These are phyloP conservation scores for Hartigia nigra DNA, from an alignment of 2,888 invertebrate species.

Conservation along the genomic window DNA sequence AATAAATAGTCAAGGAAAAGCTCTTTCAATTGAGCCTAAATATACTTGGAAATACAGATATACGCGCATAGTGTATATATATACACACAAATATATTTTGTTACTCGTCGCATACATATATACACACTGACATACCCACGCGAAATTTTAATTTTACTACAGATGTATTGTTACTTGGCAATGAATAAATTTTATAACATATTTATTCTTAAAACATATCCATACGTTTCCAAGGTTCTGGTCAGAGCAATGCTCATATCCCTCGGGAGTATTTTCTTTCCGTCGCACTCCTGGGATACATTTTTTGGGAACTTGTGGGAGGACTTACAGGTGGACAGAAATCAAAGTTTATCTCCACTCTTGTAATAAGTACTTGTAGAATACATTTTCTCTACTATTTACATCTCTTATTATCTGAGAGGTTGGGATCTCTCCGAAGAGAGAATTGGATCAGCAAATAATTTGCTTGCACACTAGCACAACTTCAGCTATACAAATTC, in stretches of 20 bases:
- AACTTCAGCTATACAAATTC: background rate
- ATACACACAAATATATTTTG: constrained; percentile 33
- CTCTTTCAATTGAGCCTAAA: background rate
- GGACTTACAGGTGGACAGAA: background rate
- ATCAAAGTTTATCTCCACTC: background rate
- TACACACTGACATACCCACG: background rate
- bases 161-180: constrained; percentile 43
- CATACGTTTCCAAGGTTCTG: background rate
- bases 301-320: background rate
- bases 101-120: constrained; percentile 1
- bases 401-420: background rate
- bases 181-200: constrained; percentile 55
- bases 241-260: background rate
- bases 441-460: background rate
- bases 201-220: constrained; percentile 31
- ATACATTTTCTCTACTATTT: background rate
- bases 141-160: background rate
- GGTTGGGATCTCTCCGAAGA: background rate
- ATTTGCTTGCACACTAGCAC: background rate
- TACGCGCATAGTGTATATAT: constrained; percentile 22
- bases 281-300: background rate
- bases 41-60: constrained; percentile 25
- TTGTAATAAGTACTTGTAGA: background rate
- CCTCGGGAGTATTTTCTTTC: background rate
- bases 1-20: background rate